Base-by-base conservation (phyloP, 2,797 vertebrate genomes). In the Acropternis orthonyx region DNA sequence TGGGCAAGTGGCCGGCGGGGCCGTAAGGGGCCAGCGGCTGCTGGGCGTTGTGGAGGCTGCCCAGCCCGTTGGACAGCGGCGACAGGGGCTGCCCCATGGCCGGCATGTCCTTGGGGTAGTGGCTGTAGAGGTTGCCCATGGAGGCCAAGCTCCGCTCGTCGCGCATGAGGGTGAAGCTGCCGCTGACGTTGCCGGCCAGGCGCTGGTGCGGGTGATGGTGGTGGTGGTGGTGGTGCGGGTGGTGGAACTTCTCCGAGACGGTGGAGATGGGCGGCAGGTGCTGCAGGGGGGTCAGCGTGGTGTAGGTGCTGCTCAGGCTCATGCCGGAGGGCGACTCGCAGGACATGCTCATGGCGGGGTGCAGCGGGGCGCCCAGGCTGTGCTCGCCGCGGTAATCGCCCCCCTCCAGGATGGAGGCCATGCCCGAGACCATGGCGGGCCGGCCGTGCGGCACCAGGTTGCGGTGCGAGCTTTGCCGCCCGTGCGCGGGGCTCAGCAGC, bases 291-390 rank as follows among this genome's bases (percentile, higher is more conserved):
- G 99, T 99, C 90, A 99, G 98, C 32, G 99, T 99, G 65, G 99
- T 99, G 98, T 99, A 99, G 95, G 99, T 99, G 97, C 98, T 98
- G 97, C 99, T 99, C 91, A 99, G 97, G 97, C 98, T 98, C 98
- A 99, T 98, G 63, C 98, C 98, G 65, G 99, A 97, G 28, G 98
- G 98, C 6, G 97, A 99, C 95, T 99, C 99, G 97, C 99, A 99
- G 82, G 99, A 98, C 99, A 99, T 99, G 98, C 98, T 99, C 99
- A 99, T 99, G 37, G 99, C 99, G 23, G 99, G 99, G 97, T 99
- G 99, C 96, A 99, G 96, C 74, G 99, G 98, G 95, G 98, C 93
- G 96, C 98, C 92, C 98, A 98, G 97, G 98, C 93, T 85, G 98
- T 97, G 97, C 92, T 99, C 97, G 63, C 98, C 96, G 93, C 99